Evolutionary conservation across 1,140 invertebrate genomes (phyloP), one percentile per base, ranked within the genome.

Genomic region (Prorops nasuta): DNA sequence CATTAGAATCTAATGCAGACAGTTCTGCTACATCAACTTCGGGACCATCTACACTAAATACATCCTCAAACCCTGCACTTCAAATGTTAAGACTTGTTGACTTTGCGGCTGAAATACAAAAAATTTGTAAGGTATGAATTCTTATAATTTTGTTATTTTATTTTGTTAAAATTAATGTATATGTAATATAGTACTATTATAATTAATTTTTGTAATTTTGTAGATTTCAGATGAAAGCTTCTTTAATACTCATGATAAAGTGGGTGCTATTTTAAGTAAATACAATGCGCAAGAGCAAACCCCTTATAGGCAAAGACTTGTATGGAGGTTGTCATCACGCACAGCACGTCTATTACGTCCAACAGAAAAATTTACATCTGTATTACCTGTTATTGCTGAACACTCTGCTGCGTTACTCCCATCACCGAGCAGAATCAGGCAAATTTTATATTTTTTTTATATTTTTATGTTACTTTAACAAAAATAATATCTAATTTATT

Each of bases 331-430:
- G 22, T 84, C 83, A 44, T 84, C 83, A 44, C 71, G 84, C 45
- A 87, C 85, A 37, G 79, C 85, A 40, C 77, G 85, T 60, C 81
- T 87, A 52, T 74, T 88, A 50, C 81, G 87, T 43, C 87, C 88
- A 2, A 90, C 87, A 42, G 86, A 88, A 66, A 85, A 84, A 55
- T 82, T 89, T 43, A 86, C 81, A 18, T 84, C 84, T 6, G 80
- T 85, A 37, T 74, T 90, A 58, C 86, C 87, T 38, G 88, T 84
- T 56, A 90, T 90, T 63, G 83, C 85, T 64, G 87, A 90, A 68
- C 82, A 86, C 50, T n/a, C n/a, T n/a, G n/a, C n/a, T n/a, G 74
- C 74, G 31, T 74, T 72, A 47, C 74, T 79, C 59, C 69, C 77
- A 44, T 78, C 79, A 49, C 79, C 80, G 32, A 77, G 69, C 52